A percentile compares a stretch with the other conserved stretches of the same genome.
These are phyloP conservation scores for Zhuqinia jingwanae DNA, from an alignment of 2,888 invertebrate genomes.

Conservation along the genomic window DNA sequence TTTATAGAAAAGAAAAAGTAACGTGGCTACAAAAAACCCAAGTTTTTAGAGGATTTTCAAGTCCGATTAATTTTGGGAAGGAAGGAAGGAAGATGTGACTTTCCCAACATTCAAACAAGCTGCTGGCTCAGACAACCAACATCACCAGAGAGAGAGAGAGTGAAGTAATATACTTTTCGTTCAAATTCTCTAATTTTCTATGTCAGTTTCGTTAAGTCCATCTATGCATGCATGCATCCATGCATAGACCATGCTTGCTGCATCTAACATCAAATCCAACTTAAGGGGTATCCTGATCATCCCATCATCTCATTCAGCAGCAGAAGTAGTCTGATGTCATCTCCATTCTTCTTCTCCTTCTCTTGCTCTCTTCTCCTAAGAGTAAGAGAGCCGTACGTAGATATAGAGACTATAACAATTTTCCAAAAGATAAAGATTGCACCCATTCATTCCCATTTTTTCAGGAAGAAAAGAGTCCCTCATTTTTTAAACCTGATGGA, in stretches of 20 bases:
- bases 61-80: constrained; percentile 1
- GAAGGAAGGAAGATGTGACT: background rate
- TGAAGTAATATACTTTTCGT: too few species aligned
- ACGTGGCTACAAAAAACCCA: background rate
- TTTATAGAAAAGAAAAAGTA: too few species aligned
- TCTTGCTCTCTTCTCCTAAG: too few species aligned
- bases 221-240: background rate
- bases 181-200: constrained; percentile 6
- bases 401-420: background rate
- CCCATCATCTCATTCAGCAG: background rate
- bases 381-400: too few species aligned
- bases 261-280: too few species aligned
- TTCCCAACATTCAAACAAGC: too few species aligned
- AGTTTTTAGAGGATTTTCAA: background rate
- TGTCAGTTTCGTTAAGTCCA: background rate
- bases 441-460: constrained; percentile 2
- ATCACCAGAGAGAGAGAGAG: too few species aligned
- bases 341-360: too few species aligned
- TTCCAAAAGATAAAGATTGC: constrained; percentile 19
- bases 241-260: background rate
- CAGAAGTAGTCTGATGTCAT: too few species aligned
- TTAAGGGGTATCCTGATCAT: background rate
- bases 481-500: constrained; percentile 3
- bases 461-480: background rate
- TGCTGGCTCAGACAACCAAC: too few species aligned